Evolutionary conservation across 2,113 vertebrate genomes (phyloP), one percentile per base, ranked within the genome.

Genomic region (Dasyprocta punctata): DNA sequence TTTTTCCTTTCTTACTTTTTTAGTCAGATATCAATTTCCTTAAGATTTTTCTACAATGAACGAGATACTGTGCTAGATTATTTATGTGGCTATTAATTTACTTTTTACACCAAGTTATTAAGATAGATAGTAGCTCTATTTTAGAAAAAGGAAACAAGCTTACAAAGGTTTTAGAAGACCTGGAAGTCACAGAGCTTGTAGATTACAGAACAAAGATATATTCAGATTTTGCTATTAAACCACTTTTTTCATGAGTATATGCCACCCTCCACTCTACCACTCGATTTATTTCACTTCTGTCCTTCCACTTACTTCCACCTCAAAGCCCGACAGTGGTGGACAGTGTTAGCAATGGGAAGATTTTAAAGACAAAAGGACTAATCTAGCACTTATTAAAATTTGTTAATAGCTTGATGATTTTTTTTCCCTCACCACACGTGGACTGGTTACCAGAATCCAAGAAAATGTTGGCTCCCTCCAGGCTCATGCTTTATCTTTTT

Each of bases 281-380:
- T 33, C 49, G 60, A 38, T 94, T 49, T 2, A 83, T 26, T 95
- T 87, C 4, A 28, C 49, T 58, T 88, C 65, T 28, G 80, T 58
- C 60, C 20, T 71, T 89, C 19, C 30, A 33, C 22, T 73, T 86
- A 26, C 38, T 89, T 85, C 81, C 33, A 94, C 47, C 58, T 75
- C 41, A 95, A 93, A 90, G 36, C 44, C 19, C 41, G 86, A 71
- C 61, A 96, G 44, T 20, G n/a, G 41, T 93, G 28, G 19, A 17
- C 2, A 12, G 28, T 89, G 28, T 16, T 78, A 84, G 89, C 41
- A 52, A 1, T 41, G 41, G 22, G 85, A 92, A 24, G 7, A 47
- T 94, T 78, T 90, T 90, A 86, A 93, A 41, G 89, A 83, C 86
- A 87, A 17, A 56, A 91, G 44, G 33, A 78, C 38, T 87, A 84